A percentile compares a stretch with the other conserved stretches of the same genome.
phyloP scores from a whole-genome alignment of 92 coral and sea anemone genomes.

The Phenganax subtilis region DNA sequence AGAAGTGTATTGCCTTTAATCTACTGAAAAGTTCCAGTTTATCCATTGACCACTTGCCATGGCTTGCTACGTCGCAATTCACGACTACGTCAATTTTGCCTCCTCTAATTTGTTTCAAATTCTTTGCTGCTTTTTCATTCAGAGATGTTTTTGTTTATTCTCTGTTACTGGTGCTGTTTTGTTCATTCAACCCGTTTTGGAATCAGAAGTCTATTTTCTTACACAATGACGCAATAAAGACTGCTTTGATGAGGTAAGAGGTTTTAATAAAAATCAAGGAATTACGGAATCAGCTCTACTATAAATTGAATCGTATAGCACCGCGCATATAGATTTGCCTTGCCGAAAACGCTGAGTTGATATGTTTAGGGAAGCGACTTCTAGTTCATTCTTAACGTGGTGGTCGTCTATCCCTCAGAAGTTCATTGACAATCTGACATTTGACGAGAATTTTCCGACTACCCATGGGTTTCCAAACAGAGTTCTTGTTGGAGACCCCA shows the following conservation, averaged over 20 bases:
- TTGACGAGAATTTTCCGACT: neutral
- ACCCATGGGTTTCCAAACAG: neutral
- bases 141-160: conserved; percentile 29
- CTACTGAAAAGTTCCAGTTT: neutral
- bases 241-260: conserved; percentile 1
- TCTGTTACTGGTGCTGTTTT: conserved; percentile 11
- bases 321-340: too few species aligned
- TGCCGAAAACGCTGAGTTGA: too few species aligned
- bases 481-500: conserved; percentile 23
- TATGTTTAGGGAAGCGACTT: conserved; percentile 6
- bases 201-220: conserved; percentile 16
- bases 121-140: neutral
- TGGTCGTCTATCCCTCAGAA: conserved; percentile 20
- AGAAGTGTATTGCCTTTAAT: neutral
- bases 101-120: too few species aligned
- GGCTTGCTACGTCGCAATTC: too few species aligned
- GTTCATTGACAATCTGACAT: conserved; percentile 10
- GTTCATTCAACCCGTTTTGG: neutral
- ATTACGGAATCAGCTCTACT: too few species aligned
- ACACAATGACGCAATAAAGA: conserved; percentile 2
- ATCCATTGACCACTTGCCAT: too few species aligned
- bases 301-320: too few species aligned
- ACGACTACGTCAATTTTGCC: too few species aligned
- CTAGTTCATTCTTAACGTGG: conserved; percentile 20
- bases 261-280: too few species aligned